Evolutionary conservation across 2,113 vertebrate species (phyloP).

Genomic region (Heterotilapia buettikoferi): DNA sequence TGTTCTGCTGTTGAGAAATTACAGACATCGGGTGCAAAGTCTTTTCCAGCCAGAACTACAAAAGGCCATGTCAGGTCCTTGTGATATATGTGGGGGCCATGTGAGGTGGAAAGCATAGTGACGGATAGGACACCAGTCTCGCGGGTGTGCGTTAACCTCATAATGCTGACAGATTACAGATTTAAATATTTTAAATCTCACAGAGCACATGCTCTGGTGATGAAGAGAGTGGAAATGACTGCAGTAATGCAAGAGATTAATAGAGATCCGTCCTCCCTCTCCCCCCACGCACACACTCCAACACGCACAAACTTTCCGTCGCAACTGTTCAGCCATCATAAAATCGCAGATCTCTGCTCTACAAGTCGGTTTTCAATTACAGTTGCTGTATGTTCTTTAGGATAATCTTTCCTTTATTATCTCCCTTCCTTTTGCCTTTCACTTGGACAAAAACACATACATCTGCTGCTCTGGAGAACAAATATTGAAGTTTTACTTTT

Average conservation of each 20-base stretch:
- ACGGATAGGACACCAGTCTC: slow-evolving; percentile 59
- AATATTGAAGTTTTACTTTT: neutral
- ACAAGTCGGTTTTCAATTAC: neutral
- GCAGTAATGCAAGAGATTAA: slow-evolving; percentile 68
- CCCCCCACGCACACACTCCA: neutral
- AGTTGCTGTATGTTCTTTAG: neutral
- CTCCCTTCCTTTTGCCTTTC: neutral
- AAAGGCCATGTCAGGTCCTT: slow-evolving; percentile 53
- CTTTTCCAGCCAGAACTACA: slow-evolving; percentile 50
- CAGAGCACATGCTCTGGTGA: slow-evolving; percentile 58
- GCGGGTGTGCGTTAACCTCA: slow-evolving; percentile 54
- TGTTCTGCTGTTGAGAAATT: slow-evolving; percentile 58
- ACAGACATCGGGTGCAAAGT: slow-evolving; percentile 40
- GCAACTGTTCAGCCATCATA: neutral
- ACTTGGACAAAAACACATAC: neutral
- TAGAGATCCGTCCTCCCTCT: slow-evolving; percentile 28
- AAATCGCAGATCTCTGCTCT: neutral
- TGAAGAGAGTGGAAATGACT: slow-evolving; percentile 64
- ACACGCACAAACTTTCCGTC: neutral
- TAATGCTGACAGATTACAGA: slow-evolving; percentile 73
- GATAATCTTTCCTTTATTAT: neutral
- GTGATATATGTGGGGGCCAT: slow-evolving; percentile 46
- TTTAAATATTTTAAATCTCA: slow-evolving; percentile 77
- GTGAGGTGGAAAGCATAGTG: slow-evolving; percentile 55
- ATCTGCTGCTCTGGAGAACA: neutral